phyloP scores from a whole-genome alignment of 2,113 vertebrate species.

The Hystrix brachyura region DNA sequence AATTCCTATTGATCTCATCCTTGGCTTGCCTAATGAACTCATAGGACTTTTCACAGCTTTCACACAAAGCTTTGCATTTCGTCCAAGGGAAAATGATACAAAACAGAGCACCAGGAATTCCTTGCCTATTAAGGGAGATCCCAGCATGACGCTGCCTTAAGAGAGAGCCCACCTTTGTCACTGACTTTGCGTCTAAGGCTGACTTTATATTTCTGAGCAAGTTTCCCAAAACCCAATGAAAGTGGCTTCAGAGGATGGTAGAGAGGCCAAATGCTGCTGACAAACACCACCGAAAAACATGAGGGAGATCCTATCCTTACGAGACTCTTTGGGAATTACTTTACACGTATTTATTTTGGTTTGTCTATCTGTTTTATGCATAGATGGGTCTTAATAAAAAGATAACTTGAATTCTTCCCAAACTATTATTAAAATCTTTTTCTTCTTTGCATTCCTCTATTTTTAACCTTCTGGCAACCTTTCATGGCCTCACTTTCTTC shows the following conservation, averaged over 20 bases:
- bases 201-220: not conserved
- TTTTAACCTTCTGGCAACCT: not conserved
- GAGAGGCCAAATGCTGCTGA: not conserved
- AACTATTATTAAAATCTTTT: not conserved
- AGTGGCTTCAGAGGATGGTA: not conserved
- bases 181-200: not conserved
- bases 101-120: not conserved
- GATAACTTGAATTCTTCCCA: not conserved
- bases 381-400: not conserved
- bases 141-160: not conserved
- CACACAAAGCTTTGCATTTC: not conserved
- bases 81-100: not conserved
- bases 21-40: not conserved
- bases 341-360: not conserved
- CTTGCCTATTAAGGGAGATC: not conserved
- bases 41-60: not conserved
- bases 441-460: not conserved
- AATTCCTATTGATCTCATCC: not conserved
- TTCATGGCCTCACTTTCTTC: not conserved
- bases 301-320: not conserved
- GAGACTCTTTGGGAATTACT: not conserved
- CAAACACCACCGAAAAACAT: not conserved
- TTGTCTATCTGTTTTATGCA: not conserved
- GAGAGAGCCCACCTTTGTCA: not conserved
- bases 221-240: not conserved